Evolutionary conservation across 2,888 invertebrate species (phyloP).

Genomic region (Ormia ochracea): DNA sequence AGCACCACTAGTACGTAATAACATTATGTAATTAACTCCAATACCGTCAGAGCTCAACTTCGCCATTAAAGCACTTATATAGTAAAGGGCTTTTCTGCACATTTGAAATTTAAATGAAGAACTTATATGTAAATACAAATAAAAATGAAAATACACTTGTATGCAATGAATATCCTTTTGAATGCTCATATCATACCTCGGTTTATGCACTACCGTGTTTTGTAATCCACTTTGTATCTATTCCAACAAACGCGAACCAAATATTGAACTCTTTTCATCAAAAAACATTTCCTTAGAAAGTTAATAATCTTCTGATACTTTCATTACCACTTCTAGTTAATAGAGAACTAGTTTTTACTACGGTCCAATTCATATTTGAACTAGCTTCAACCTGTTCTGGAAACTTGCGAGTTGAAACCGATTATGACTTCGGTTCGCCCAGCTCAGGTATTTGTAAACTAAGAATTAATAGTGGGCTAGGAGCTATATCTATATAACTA

Average conservation of each 20-base stretch:
- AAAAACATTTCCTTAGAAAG: slow-evolving; percentile 58
- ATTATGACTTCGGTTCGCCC: neutral
- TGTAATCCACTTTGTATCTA: slow-evolving; percentile 64
- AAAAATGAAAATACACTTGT: slow-evolving; percentile 66
- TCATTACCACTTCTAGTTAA: slow-evolving; percentile 40
- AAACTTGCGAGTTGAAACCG: slow-evolving; percentile 49
- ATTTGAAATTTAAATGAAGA: slow-evolving; percentile 7
- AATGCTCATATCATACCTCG: slow-evolving; percentile 67
- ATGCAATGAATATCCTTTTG: slow-evolving; percentile 69
- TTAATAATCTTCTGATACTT: slow-evolving; percentile 47
- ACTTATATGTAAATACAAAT: neutral
- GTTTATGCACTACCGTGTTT: slow-evolving; percentile 65
- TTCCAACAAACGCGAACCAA: slow-evolving; percentile 66
- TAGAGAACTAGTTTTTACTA: slow-evolving; percentile 1
- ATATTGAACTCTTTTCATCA: slow-evolving; percentile 66
- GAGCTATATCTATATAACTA: slow-evolving; percentile 20
- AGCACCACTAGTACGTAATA: slow-evolving; percentile 66
- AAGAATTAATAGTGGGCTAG: slow-evolving; percentile 36
- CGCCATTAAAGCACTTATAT: slow-evolving; percentile 68
- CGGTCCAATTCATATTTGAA: slow-evolving; percentile 27
- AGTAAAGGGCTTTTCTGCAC: slow-evolving; percentile 67
- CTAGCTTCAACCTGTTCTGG: slow-evolving; percentile 47
- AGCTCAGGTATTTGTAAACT: slow-evolving; percentile 28
- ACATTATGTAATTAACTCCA: slow-evolving; percentile 66
- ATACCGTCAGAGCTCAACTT: slow-evolving; percentile 68